Evolutionary conservation across 2,888 invertebrate species (phyloP), one percentile per base, ranked within the genome.

Genomic region (Microplitis deprimator): DNA sequence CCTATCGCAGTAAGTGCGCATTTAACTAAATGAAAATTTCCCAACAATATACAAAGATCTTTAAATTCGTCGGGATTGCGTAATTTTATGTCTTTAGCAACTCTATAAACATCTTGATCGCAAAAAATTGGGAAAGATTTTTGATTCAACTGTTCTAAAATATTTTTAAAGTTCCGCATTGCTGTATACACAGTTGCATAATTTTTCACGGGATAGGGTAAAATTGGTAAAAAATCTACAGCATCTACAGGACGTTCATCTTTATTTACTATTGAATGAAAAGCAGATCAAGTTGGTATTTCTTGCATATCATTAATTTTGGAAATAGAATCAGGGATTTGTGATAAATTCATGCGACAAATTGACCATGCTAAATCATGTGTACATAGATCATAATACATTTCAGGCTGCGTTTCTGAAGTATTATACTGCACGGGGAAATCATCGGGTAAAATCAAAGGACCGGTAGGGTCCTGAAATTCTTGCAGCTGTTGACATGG

Each of bases 11-110:
- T 20, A 1, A 73, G 62, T 4, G 39, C 10, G 16, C 62, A n/a
- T 77, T 80, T 79, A 6, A n/a, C 65, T 1, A 65, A 13, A 68
- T 79, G 80, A 67, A 79, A 77, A 70, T 67, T 75, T 0, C 80
- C 76, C 17, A 80, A n/a, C 13, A 41, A 64, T 5, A 80, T 62
- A n/a, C 70, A 59, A 3, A 79, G n/a, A 10, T 71, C 60, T 39
- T 75, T 70, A 17, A 77, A 76, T 40, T 77, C 16, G 16, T 77
- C 67, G 40, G 62, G 61, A 13, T 59, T n/a, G 20, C n/a, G 41
- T 7, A 76, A 16, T 40, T 29, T 71, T 7, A 79, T 75, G 10
- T 72, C 75, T 41, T 68, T 39, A 0, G 76, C 77, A 10, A 75
- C 64, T 16, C 38, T 17, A 59, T 79, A 78, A 7, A 80, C 78